Evolutionary conservation across 2,797 vertebrate genomes (phyloP).

Genomic region (Hoplostethus mediterraneus): DNA sequence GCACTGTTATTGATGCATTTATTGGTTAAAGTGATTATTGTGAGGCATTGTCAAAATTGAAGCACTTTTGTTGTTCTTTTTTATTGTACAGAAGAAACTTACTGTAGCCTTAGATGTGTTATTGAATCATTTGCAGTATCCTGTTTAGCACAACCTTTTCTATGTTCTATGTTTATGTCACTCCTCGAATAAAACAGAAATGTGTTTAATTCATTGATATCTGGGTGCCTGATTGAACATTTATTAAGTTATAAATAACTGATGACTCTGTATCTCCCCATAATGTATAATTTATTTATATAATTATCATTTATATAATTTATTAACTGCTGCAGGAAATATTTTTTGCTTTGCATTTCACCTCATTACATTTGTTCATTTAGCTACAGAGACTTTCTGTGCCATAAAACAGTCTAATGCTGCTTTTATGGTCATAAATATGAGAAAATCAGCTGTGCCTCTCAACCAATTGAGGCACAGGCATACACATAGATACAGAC

Average conservation of each 20-base stretch:
- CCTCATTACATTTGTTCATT: conserved; percentile 59
- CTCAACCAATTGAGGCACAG: conserved; percentile 2
- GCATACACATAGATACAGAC: conserved; percentile 15
- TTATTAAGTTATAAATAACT: conserved; percentile 60
- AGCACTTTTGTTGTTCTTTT: conserved; percentile 63
- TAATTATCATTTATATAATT: too few species aligned
- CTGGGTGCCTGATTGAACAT: conserved; percentile 29
- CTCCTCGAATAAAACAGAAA: conserved; percentile 22
- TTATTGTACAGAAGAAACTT: conserved; percentile 46
- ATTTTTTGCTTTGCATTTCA: conserved; percentile 61
- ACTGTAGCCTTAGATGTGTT: conserved; percentile 19
- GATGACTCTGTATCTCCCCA: conserved; percentile 12
- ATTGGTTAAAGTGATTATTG: conserved; percentile 30
- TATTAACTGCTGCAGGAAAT: conserved; percentile 53
- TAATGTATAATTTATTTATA: too few species aligned
- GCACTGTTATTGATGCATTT: conserved; percentile 67
- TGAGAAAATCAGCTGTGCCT: conserved; percentile 33
- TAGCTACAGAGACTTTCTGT: conserved; percentile 36
- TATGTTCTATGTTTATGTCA: neutral
- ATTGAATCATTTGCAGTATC: conserved; percentile 23
- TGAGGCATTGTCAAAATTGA: conserved; percentile 25
- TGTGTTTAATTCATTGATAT: conserved; percentile 14
- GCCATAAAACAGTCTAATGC: conserved; percentile 72
- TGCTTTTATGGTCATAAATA: conserved; percentile 71
- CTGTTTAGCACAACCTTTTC: conserved; percentile 11